Evolutionary conservation across 30 jellyfish, hydroid and myxozoan genomes (phyloP), one percentile per base, ranked within the genome.

Genomic region (Turritopsis rubra): DNA sequence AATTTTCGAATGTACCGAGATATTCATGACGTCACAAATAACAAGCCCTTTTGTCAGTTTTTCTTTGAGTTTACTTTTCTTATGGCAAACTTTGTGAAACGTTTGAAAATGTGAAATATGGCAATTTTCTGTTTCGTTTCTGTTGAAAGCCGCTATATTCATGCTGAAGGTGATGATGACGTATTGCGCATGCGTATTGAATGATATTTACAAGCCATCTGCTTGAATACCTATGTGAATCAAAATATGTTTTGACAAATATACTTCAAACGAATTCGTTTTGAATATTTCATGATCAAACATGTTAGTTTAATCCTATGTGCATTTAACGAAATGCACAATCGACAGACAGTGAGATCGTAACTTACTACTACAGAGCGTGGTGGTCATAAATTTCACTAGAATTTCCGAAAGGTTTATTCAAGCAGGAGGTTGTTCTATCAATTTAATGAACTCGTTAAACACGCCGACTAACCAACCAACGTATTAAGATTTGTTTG

Each of bases 241-340:
- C 30, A 68, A 68, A 68, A 21, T 68, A 22, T 68, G 77, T 68
- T 68, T 21, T 68, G 77, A 68, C 28, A 21, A 68, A 68, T 68
- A 26, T 26, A 22, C 28, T 21, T 21, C 30, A 26, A 26, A 21
- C 29, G 17, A 68, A 21, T 68, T 22, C 28, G 29, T 21, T 3
- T 21, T 26, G 28, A 68, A 26, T 26, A 26, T 68, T 68, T 68
- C 8, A 21, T 68, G 77, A 68, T 68, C 77, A 26, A 68, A 26
- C 77, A 21, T 16, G 77, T 22, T 68, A n/a, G n/a, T n/a, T n/a
- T 16, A 9, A 68, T 26, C 29, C 77, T 26, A 41, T 41, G 60
- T 3, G 60, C 60, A 41, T 41, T 41, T 41, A 41, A 41, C 5
- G 13, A 41, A 41, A 41, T 41, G 60, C 60, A 41, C 60, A 41